These are phyloP conservation scores for Bothrops jararaca DNA, from an alignment of 2,113 vertebrate species.

Conservation along the genomic window DNA sequence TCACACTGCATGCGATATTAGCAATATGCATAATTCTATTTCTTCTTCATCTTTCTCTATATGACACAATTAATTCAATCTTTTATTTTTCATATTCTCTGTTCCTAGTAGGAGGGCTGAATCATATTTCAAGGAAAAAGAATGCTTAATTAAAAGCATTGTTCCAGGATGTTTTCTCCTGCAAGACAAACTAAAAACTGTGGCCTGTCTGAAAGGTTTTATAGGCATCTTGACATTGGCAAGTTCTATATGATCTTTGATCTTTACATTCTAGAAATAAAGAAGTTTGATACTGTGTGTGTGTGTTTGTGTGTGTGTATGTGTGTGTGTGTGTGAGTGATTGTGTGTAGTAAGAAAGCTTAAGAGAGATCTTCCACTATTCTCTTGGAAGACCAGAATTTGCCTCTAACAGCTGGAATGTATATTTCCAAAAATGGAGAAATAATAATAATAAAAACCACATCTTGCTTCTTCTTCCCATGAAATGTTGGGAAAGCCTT, in stretches of 20 bases:
- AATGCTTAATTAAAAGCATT: conserved; percentile 36
- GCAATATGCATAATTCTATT: conserved; percentile 4
- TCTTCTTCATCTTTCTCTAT: neutral
- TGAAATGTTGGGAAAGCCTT: neutral
- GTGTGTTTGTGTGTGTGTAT: neutral
- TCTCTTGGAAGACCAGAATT: neutral
- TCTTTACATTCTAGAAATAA: neutral
- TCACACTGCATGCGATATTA: conserved; percentile 2
- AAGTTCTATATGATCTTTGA: neutral
- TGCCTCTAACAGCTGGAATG: neutral
- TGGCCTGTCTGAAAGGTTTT: conserved; percentile 4
- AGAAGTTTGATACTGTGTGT: neutral
- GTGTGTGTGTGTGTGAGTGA: neutral
- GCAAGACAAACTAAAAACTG: neutral
- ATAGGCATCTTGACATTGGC: neutral
- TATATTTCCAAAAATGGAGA: neutral
- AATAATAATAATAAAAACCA: neutral
- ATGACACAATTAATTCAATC: conserved; percentile 16
- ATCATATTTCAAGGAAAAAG: conserved; percentile 10
- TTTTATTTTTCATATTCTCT: conserved; percentile 19
- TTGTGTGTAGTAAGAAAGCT: neutral
- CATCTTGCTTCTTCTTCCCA: neutral
- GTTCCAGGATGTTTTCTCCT: neutral
- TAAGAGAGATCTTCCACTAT: neutral
- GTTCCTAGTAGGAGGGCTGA: conserved; percentile 33